Evolutionary conservation across 1,140 invertebrate genomes (phyloP).

Genomic region (Nebria ingens): DNA sequence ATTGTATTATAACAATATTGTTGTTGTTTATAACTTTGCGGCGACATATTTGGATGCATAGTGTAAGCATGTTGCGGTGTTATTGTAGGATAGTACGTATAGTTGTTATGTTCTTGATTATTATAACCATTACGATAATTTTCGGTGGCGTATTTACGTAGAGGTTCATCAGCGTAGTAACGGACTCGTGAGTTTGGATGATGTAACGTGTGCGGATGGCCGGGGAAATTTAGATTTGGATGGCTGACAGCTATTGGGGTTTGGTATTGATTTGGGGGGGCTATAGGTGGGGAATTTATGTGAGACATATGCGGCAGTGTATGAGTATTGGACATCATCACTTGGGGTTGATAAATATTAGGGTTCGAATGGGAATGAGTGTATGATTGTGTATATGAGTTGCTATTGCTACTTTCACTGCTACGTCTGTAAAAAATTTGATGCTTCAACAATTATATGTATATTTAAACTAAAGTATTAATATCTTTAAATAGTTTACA

Average conservation of each 20-base stretch:
- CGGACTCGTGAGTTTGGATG: conserved; percentile 6
- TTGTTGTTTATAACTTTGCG: not conserved
- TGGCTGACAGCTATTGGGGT: not conserved
- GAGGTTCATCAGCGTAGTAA: not conserved
- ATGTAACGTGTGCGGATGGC: conserved; percentile 13
- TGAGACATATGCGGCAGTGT: conserved; percentile 17
- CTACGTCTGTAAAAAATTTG: conserved; percentile 25
- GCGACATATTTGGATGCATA: not conserved
- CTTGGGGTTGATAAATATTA: conserved; percentile 11
- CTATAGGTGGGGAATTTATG: conserved; percentile 8
- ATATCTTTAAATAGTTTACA: too few species aligned
- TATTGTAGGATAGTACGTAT: conserved; percentile 18
- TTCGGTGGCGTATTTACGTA: conserved; percentile 9
- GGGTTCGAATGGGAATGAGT: conserved; percentile 12
- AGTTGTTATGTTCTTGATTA: conserved; percentile 17
- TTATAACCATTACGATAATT: conserved; percentile 17
- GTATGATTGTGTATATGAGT: not conserved
- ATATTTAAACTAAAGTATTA: too few species aligned
- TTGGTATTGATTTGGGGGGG: conserved; percentile 8
- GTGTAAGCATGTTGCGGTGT: conserved; percentile 1
- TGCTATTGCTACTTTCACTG: conserved; percentile 23
- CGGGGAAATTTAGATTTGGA: conserved; percentile 6
- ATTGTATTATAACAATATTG: too few species aligned
- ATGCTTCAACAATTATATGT: too few species aligned
- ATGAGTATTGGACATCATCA: conserved; percentile 7